These are phyloP conservation scores for Drosophila kurseongensis DNA, from an alignment of 1,140 invertebrate species.

Conservation along the genomic window DNA sequence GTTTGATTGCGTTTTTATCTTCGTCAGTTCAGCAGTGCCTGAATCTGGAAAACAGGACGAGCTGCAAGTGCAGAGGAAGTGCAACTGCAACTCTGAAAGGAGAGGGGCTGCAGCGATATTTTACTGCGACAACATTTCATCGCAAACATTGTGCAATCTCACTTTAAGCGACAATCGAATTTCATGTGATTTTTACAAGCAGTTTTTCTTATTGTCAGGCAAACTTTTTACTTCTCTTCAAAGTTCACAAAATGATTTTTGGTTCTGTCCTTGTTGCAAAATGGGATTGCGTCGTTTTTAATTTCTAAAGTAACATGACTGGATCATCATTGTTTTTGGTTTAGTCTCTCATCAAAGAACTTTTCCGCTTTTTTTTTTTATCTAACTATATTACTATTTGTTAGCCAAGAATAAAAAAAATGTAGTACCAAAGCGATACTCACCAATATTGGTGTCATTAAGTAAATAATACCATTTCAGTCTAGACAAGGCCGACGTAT, in stretches of 20 bases:
- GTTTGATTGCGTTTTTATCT: slow-evolving; percentile 82
- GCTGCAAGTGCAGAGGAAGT: slow-evolving; percentile 23
- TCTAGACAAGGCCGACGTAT: no score
- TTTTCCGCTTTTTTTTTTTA: neutral
- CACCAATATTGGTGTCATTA: no score
- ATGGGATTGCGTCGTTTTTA: neutral
- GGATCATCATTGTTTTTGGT: neutral
- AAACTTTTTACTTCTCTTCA: slow-evolving; percentile 26
- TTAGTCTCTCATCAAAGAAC: neutral
- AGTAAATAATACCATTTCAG: no score
- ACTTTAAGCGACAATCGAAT: slow-evolving; percentile 79
- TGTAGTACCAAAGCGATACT: no score
- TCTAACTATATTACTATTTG: no score
- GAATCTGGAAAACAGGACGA: slow-evolving; percentile 26
- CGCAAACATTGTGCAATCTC: slow-evolving; percentile 80
- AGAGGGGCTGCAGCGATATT: slow-evolving; percentile 48
- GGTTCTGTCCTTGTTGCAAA: no score
- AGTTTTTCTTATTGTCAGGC: slow-evolving; percentile 22
- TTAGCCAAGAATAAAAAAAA: no score
- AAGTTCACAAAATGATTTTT: neutral
- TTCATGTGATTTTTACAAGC: slow-evolving; percentile 77
- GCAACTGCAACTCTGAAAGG: slow-evolving; percentile 30
- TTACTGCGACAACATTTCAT: slow-evolving; percentile 78
- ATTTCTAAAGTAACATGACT: neutral
- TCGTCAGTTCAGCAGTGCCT: slow-evolving; percentile 73